Base-by-base conservation (phyloP, 1,140 invertebrate species). In the Tachypleus tridentatus region DNA sequence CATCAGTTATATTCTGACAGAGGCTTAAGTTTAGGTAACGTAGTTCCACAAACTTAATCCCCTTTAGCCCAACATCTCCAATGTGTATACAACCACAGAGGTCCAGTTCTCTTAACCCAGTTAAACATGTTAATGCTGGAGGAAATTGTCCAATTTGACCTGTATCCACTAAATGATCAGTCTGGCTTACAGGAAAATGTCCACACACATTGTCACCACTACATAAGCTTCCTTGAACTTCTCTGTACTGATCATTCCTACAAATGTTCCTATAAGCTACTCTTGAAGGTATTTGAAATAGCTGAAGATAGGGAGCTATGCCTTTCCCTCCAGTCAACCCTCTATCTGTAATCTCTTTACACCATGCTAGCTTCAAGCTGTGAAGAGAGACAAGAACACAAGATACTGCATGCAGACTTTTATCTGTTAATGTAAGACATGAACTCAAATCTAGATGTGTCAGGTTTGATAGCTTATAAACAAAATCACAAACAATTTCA, bases 371-470 rank as follows among this genome's bases (percentile, higher is more conserved):
- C 59, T 82, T 80, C 57, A 88, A 77, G 57, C 74, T 81, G 11
- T 81, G 77, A 47, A 88, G 74, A 64, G 78, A 74, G 58, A 80
- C 72, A 71, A 86, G 77, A 67, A 85, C 79, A 69, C 83, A 81
- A 67, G 86, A 76, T 10, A 79, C 75, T 11, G 72, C 73, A 62
- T 76, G 76, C 57, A 87, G 76, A 11, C 84, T 83, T 65, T 77
- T 80, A 74, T 88, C 85, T 4, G 84, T 86, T 2, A 87, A 80
- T 5, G 81, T 82, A 67, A 84, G 81, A 73, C 86, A 87, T 66
- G 82, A 84, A 64, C 83, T 83, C 53, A 87, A 72, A 73, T 87
- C 83, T 52, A 88, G 75, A 53, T 78, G 74, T 3, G 73, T 76
- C n/a, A 88, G 73, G 59, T 82, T 78, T 11, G 80, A 80, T 62